phyloP scores from a whole-genome alignment of 2,888 invertebrate genomes.

The Alitta virens region DNA sequence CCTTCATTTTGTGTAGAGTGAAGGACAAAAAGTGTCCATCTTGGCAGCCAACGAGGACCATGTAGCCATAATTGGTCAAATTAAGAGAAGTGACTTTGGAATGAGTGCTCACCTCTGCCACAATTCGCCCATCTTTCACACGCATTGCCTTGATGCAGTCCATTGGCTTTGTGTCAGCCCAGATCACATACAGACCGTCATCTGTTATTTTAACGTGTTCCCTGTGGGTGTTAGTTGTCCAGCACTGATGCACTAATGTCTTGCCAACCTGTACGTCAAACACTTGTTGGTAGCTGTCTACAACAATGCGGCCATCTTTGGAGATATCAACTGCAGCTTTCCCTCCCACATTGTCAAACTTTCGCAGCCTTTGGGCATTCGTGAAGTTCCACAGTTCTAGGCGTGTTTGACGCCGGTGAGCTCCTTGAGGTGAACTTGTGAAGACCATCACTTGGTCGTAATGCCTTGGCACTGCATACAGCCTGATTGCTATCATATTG shows the following conservation, averaged over 20 bases:
- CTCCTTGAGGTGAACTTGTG: neutral
- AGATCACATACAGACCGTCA: constrained; percentile 29
- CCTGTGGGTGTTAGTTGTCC: neutral
- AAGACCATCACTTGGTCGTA: neutral
- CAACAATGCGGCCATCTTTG: constrained; percentile 25
- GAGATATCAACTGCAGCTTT: constrained; percentile 26
- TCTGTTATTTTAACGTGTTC: constrained; percentile 20
- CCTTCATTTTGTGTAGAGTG: constrained; percentile 17
- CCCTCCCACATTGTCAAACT: constrained; percentile 2
- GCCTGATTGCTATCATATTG: neutral
- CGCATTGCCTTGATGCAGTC: constrained; percentile 16
- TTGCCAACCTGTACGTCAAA: constrained; percentile 21
- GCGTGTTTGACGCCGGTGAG: neutral
- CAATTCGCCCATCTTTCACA: constrained; percentile 1
- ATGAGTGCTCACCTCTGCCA: constrained; percentile 26
- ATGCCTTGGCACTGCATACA: constrained; percentile 6
- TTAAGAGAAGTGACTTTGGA: constrained; percentile 21
- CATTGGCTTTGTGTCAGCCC: constrained; percentile 22
- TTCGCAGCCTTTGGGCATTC: neutral
- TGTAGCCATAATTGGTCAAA: constrained; percentile 27
- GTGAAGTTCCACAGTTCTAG: constrained; percentile 4
- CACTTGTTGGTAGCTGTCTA: constrained; percentile 30
- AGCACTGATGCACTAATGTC: neutral
- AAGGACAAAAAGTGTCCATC: constrained; percentile 31
- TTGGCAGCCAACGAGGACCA: constrained; percentile 26